Base-by-base conservation (phyloP, 2,797 vertebrate genomes). In the Gadopsis bispinosus region DNA sequence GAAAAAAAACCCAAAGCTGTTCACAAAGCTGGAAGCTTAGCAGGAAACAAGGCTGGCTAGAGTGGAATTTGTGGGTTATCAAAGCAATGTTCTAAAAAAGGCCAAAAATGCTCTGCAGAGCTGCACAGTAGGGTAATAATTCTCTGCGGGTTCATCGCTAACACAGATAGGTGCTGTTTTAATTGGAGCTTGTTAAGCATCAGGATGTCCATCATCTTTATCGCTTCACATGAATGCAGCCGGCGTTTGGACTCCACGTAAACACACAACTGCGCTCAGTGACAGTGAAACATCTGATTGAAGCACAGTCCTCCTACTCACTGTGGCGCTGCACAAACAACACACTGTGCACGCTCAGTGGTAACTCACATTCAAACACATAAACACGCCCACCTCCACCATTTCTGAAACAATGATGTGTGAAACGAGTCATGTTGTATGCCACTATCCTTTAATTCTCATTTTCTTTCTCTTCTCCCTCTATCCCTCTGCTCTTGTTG, bases 221-320 rank as follows among this genome's bases (percentile, higher is more conserved):
- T 59, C 19, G 41, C 26, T 73, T 22, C 26, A 11, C 13, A 51
- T 47, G 14, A 69, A 7, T 13, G 33, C 50, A 35, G 72, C n/a
- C 7, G 47, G 80, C 84, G 66, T 77, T 63, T 73, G 75, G 74
- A 69, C 84, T 73, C 53, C 8, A 22, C 11, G 63, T 61, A 62
- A 59, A 80, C 75, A 79, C 9, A 66, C 39, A 39, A 51, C 50
- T 20, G 58, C 50, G 62, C 37, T 70, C 31, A 9, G 68, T 53
- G 58, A 77, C 70, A 74, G 63, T 26, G 68, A 84, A 61, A 81
- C 83, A 75, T 86, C 65, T 83, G 84, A 77, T 61, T 81, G 50
- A 75, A 80, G 80, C 84, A 81, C 87, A 61, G 56, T 78, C 73
- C 1, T 79, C 77, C 48, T 37, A 35, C 53, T 83, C 73, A 47